Conservation (phyloP, 2,888 invertebrate species). For the Mechanitis mazaeus region DNA sequence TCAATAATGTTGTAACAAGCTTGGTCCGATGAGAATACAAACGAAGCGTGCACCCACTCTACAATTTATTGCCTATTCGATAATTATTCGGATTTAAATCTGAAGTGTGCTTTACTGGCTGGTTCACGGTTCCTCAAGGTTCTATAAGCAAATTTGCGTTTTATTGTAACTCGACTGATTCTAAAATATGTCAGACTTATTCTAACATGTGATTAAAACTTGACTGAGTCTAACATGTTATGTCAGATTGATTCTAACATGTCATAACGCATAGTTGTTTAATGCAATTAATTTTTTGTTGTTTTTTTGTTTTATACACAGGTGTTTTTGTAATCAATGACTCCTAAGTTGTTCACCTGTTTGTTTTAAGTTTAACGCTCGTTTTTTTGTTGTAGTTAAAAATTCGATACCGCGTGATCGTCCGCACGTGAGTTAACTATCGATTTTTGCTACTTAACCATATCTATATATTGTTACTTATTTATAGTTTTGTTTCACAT, state of each 20-base stretch:
- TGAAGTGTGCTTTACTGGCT: conserved; percentile 60
- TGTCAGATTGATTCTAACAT: no score
- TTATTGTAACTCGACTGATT: conserved; percentile 40
- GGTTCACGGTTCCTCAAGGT: conserved; percentile 60
- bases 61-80: conserved; percentile 67
- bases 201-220: conserved; percentile 39
- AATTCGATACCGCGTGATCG: conserved; percentile 58
- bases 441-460: conserved; percentile 17
- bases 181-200: conserved; percentile 40
- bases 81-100: conserved; percentile 70
- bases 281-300: conserved; percentile 39
- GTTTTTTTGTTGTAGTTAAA: conserved; percentile 65
- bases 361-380: conserved; percentile 53
- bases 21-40: conserved; percentile 41
- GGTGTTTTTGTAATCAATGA: conserved; percentile 58
- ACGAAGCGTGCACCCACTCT: conserved; percentile 45
- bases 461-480: conserved; percentile 19
- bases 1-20: conserved; percentile 43
- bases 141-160: conserved; percentile 52
- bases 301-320: conserved; percentile 65
- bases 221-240: conserved; percentile 43
- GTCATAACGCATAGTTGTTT: no score
- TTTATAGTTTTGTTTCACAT: conserved; percentile 24
- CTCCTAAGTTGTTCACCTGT: conserved; percentile 66
- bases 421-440: conserved; percentile 49